phyloP scores from a whole-genome alignment of 2,888 invertebrate genomes.

The Troilus luridus region DNA sequence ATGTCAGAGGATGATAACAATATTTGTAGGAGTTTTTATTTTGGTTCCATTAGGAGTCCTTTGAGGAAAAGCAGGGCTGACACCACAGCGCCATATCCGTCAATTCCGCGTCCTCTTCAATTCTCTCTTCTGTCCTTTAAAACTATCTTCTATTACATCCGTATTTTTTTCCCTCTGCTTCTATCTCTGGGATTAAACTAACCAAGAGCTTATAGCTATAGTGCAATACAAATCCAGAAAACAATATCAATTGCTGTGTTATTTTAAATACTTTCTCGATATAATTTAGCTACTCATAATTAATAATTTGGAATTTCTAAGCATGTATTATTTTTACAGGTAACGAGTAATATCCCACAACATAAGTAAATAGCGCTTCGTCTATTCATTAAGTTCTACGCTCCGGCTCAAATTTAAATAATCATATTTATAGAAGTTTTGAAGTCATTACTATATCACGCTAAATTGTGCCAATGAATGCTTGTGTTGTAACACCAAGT shows the following conservation, averaged over 20 bases:
- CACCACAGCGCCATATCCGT: not conserved
- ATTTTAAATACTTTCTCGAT: not conserved
- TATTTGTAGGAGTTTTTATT: constrained; percentile 3
- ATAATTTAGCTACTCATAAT: no score
- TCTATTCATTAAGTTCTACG: no score
- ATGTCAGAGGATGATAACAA: not conserved
- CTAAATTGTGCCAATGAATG: no score
- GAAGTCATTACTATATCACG: no score
- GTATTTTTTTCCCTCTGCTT: not conserved
- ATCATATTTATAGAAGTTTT: no score
- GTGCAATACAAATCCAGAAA: not conserved
- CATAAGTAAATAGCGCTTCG: no score
- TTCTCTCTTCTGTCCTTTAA: constrained; percentile 7
- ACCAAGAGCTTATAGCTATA: not conserved
- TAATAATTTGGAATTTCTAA: no score
- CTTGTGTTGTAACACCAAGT: no score
- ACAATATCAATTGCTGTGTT: not conserved
- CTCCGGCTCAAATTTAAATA: no score
- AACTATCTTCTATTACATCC: constrained; percentile 21
- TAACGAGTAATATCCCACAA: no score
- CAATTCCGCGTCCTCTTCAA: constrained; percentile 1
- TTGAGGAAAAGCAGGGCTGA: not conserved
- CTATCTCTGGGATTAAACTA: not conserved
- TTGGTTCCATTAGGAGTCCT: not conserved
- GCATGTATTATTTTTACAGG: no score